Conservation (phyloP, 2,888 invertebrate genomes). For the Eupeodes latifasciatus region DNA sequence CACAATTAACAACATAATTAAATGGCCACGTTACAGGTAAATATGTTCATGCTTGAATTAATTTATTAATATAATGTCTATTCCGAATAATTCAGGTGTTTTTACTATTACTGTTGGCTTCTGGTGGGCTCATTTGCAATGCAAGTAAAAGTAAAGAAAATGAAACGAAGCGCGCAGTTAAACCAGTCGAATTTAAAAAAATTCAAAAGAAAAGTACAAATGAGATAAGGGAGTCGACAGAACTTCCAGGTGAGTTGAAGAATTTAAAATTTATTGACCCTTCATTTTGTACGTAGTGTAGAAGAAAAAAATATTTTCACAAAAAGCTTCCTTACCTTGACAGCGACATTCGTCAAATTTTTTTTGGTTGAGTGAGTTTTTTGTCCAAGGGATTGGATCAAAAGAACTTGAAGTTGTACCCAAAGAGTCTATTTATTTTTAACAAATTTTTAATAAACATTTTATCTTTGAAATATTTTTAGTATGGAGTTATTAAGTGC, state of each 20-base stretch:
- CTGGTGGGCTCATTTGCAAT: constrained; percentile 40
- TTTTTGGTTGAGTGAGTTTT: too few relatives aligned
- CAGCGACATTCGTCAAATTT: too few relatives aligned
- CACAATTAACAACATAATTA: not conserved
- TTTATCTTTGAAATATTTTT: too few relatives aligned
- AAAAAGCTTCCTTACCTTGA: too few relatives aligned
- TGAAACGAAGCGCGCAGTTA: constrained; percentile 33
- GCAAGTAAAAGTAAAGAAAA: constrained; percentile 18
- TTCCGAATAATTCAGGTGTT: constrained; percentile 34
- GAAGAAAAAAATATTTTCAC: too few relatives aligned
- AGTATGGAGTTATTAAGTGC: too few relatives aligned
- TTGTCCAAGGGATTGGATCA: too few relatives aligned
- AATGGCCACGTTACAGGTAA: constrained; percentile 58
- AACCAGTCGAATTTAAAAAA: constrained; percentile 35
- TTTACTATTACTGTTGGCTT: constrained; percentile 52
- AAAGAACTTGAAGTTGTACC: too few relatives aligned
- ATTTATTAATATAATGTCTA: not conserved
- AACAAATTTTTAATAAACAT: too few relatives aligned
- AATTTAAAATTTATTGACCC: not conserved
- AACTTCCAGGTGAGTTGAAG: constrained; percentile 78
- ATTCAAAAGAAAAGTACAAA: constrained; percentile 78
- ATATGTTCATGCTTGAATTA: constrained; percentile 39
- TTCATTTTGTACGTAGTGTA: too few relatives aligned
- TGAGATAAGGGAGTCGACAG: constrained; percentile 80
- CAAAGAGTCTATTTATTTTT: too few relatives aligned